Percentiles rank a stretch among this genome's conserved stretches.
phyloP scores from a whole-genome alignment of 2,888 invertebrate genomes.

The Spicauda simplicius region DNA sequence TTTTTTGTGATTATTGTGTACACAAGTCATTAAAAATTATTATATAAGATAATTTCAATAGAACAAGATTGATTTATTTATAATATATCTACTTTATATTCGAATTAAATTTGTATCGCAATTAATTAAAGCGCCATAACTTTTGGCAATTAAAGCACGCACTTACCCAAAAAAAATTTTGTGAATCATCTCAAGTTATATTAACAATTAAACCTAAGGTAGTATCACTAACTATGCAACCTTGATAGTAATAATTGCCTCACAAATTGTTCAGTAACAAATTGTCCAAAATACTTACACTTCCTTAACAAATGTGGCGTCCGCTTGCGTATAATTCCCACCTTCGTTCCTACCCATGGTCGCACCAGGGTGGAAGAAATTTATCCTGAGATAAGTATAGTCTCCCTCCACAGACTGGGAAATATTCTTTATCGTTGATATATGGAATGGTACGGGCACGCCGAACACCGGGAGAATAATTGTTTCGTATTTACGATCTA shows the following conservation, averaged over 20 bases:
- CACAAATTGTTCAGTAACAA: too few relatives aligned
- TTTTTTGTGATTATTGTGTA: not conserved
- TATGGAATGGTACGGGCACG: slow-evolving; percentile 98
- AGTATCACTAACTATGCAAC: too few relatives aligned
- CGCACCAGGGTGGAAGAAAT: slow-evolving; percentile 99
- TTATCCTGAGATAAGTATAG: slow-evolving; percentile 98
- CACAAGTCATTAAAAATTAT: too few relatives aligned
- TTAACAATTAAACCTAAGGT: not conserved
- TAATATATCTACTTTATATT: too few relatives aligned
- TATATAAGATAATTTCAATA: too few relatives aligned
- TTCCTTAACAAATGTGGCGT: slow-evolving; percentile 99
- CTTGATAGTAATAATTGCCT: too few relatives aligned
- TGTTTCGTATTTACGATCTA: slow-evolving; percentile 98
- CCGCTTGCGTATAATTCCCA: slow-evolving; percentile 95
- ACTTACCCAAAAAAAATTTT: too few relatives aligned
- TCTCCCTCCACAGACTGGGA: slow-evolving; percentile 99
- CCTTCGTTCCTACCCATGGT: slow-evolving; percentile 98
- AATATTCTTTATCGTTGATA: slow-evolving; percentile 99
- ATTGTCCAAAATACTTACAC: slow-evolving; percentile 86
- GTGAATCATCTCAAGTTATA: not conserved
- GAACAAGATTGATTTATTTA: too few relatives aligned
- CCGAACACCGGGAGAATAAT: slow-evolving; percentile 99
- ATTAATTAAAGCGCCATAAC: too few relatives aligned
- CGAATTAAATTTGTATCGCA: too few relatives aligned
- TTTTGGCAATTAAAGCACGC: too few relatives aligned